phyloP scores from a whole-genome alignment of 2,888 invertebrate genomes.

The Oligia fasciuncula region DNA sequence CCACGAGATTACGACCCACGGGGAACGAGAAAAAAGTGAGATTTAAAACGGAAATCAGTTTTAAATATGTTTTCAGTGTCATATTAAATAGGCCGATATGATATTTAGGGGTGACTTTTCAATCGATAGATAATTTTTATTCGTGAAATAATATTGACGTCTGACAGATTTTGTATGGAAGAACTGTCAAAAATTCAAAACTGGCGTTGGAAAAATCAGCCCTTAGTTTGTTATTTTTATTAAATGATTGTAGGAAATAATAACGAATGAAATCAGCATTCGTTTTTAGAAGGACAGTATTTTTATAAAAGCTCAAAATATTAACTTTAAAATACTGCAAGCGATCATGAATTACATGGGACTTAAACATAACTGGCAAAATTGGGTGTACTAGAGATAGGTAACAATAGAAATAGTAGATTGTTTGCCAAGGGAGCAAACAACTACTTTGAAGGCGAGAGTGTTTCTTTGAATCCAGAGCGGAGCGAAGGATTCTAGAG shows the following conservation, averaged over 20 bases:
- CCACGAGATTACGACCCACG: slow-evolving; percentile 50
- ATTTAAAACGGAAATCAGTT: slow-evolving; percentile 17
- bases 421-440: too few relatives aligned
- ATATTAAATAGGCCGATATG: not conserved
- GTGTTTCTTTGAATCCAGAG: too few relatives aligned
- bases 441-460: too few relatives aligned
- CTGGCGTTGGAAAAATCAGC: too few relatives aligned
- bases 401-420: too few relatives aligned
- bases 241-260: not conserved
- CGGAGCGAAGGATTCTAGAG: too few relatives aligned
- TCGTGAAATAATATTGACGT: too few relatives aligned
- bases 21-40: slow-evolving; percentile 45
- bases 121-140: too few relatives aligned
- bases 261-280: not conserved
- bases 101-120: not conserved
- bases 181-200: too few relatives aligned
- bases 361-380: not conserved
- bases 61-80: not conserved
- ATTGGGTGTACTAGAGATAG: not conserved
- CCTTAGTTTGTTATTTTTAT: not conserved
- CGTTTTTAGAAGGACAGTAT: not conserved
- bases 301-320: not conserved
- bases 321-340: not conserved
- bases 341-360: not conserved
- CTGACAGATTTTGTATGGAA: too few relatives aligned